phyloP scores from a whole-genome alignment of 2,113 vertebrate genomes.

The Caranx melampygus region DNA sequence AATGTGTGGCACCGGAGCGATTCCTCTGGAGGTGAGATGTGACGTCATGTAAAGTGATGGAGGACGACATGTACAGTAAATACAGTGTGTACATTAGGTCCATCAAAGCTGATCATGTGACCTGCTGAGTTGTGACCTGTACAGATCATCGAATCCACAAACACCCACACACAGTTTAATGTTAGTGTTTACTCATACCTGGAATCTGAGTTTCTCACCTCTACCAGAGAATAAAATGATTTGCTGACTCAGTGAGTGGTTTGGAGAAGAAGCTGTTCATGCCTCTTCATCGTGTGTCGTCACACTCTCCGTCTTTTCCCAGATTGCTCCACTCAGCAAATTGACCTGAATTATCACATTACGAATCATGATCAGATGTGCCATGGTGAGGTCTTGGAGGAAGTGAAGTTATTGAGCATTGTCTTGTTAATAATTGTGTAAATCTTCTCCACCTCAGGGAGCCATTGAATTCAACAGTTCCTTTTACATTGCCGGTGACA shows the following conservation, averaged over 20 bases:
- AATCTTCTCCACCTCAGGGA: slow-evolving; percentile 82
- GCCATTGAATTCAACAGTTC: slow-evolving; percentile 90
- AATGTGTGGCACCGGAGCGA: slow-evolving; percentile 98
- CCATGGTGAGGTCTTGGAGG: not conserved
- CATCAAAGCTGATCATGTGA: too few relatives aligned
- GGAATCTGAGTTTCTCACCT: too few relatives aligned
- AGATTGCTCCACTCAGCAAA: not conserved
- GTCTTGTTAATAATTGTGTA: not conserved
- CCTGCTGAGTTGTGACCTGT: too few relatives aligned
- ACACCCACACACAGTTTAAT: too few relatives aligned
- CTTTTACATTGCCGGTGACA: slow-evolving; percentile 95
- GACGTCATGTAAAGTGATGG: too few relatives aligned
- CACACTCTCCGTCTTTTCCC: not conserved
- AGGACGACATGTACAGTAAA: too few relatives aligned
- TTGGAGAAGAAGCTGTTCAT: not conserved
- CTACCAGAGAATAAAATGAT: not conserved
- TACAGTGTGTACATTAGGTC: too few relatives aligned
- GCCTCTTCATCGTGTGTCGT: not conserved
- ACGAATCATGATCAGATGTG: not conserved
- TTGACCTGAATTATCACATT: not conserved
- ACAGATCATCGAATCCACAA: too few relatives aligned
- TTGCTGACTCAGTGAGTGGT: not conserved
- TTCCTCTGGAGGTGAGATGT: slow-evolving; percentile 93
- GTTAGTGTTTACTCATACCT: too few relatives aligned
- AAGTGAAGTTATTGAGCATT: not conserved